Percentiles rank a stretch among this genome's conserved stretches.
Conservation (phyloP, 2,888 invertebrate genomes). For the Tineola bisselliella region DNA sequence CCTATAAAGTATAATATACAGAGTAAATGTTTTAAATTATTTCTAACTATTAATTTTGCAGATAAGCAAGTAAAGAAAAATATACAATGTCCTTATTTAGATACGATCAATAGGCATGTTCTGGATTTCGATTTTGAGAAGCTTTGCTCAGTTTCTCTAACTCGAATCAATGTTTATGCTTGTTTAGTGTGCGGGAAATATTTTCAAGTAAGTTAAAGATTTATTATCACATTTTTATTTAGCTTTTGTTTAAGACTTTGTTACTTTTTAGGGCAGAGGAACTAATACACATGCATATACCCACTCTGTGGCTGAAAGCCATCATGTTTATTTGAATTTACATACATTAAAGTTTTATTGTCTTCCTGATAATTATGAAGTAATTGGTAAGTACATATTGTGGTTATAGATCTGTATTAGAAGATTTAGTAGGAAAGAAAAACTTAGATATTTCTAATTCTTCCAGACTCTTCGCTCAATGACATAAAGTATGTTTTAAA, state of each 20-base stretch:
- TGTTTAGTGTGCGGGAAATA: slow-evolving; percentile 99
- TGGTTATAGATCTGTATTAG: too few relatives aligned
- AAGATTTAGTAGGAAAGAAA: too few relatives aligned
- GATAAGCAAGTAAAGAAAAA: slow-evolving; percentile 37
- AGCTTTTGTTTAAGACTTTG: too few relatives aligned
- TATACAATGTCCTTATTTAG: slow-evolving; percentile 93
- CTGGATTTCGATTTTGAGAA: slow-evolving; percentile 99
- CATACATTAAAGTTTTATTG: slow-evolving; percentile 98
- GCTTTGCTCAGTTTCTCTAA: slow-evolving; percentile 95
- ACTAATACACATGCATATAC: slow-evolving; percentile 99
- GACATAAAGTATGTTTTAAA: slow-evolving; percentile 99
- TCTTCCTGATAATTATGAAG: slow-evolving; percentile 98
- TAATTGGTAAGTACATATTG: slow-evolving; percentile 77
- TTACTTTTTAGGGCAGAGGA: slow-evolving; percentile 82
- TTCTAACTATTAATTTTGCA: slow-evolving; percentile 23
- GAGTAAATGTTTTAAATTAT: too few relatives aligned
- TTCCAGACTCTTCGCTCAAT: slow-evolving; percentile 90
- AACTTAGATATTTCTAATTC: too few relatives aligned
- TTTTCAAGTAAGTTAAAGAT: slow-evolving; percentile 71
- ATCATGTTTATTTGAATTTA: slow-evolving; percentile 97
- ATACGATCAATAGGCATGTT: slow-evolving; percentile 96
- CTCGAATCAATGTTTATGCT: slow-evolving; percentile 98
- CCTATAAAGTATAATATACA: not conserved
- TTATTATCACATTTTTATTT: not conserved
- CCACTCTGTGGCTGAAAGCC: slow-evolving; percentile 96